Base-by-base conservation (phyloP, 2,888 invertebrate species). In the Bugula neritina region DNA sequence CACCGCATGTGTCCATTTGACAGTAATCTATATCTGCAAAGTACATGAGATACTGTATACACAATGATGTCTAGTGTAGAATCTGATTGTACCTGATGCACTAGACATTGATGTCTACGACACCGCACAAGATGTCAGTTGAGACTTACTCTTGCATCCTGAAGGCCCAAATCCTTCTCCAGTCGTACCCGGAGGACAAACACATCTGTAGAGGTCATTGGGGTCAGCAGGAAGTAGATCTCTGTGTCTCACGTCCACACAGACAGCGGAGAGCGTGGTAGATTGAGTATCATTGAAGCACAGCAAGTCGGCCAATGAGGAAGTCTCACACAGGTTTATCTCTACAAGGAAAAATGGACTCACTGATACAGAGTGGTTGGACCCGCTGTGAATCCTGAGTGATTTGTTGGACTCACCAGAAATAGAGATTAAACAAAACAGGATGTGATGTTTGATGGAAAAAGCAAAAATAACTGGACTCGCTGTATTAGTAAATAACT, bases 21-120 rank as follows among this genome's bases (percentile, higher is more conserved):
- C 63, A 63, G 63, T 63, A 63, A n/a, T 63, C 63, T 63, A 63
- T 63, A 31, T 63, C 63, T 63, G 63, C n/a, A 25, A 29, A 34
- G 17, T 43, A n/a, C n/a, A n/a, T n/a, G n/a, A 43, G 43, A 43
- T 17, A 43, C 43, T 10, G 43, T 5, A 17, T 43, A 43, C 10
- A 43, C 17, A 43, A 43, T 5, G 17, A 43, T 43, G n/a, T n/a
- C n/a, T n/a, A n/a, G n/a, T n/a, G n/a, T n/a, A n/a, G n/a, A n/a
- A n/a, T n/a, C n/a, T n/a, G n/a, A n/a, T n/a, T n/a, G n/a, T n/a
- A n/a, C n/a, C n/a, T n/a, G n/a, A n/a, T n/a, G n/a, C n/a, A n/a
- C n/a, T n/a, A n/a, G n/a, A n/a, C n/a, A n/a, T n/a, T n/a, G n/a
- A n/a, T n/a, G n/a, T n/a, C n/a, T n/a, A n/a, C n/a, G n/a, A n/a